phyloP scores from a whole-genome alignment of 2,113 vertebrate genomes.

The Epinephelus fuscoguttatus region DNA sequence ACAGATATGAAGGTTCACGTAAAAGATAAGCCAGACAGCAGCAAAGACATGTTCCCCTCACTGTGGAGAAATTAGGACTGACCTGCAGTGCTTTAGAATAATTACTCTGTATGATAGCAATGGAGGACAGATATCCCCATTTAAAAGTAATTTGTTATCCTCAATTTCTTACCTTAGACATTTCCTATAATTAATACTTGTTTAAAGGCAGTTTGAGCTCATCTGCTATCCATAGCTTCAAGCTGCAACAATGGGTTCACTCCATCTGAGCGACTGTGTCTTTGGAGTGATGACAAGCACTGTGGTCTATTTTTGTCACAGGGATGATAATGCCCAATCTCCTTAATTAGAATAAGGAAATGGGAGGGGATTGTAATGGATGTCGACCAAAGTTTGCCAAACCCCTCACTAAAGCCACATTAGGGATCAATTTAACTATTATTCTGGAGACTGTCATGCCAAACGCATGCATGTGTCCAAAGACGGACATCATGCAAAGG shows the following conservation, averaged over 20 bases:
- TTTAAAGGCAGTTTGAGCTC: slow-evolving; percentile 1
- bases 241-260: slow-evolving; percentile 31
- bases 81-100: slow-evolving; percentile 18
- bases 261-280: background rate
- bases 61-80: background rate
- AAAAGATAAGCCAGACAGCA: background rate
- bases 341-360: slow-evolving; percentile 39
- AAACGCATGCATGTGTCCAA: background rate
- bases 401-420: background rate
- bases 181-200: background rate
- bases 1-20: slow-evolving; percentile 19
- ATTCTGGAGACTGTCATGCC: background rate
- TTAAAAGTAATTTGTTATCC: background rate
- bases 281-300: slow-evolving; percentile 34
- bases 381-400: slow-evolving; percentile 40
- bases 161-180: background rate
- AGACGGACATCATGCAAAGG: no score
- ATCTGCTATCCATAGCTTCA: background rate
- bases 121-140: background rate
- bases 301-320: slow-evolving; percentile 33
- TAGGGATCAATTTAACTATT: background rate
- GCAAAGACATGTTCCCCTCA: background rate
- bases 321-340: slow-evolving; percentile 17
- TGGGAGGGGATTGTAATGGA: slow-evolving; percentile 22
- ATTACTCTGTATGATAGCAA: background rate